Evolutionary conservation across 2,797 vertebrate species (phyloP).

Genomic region (Ambastaia sidthimunki): DNA sequence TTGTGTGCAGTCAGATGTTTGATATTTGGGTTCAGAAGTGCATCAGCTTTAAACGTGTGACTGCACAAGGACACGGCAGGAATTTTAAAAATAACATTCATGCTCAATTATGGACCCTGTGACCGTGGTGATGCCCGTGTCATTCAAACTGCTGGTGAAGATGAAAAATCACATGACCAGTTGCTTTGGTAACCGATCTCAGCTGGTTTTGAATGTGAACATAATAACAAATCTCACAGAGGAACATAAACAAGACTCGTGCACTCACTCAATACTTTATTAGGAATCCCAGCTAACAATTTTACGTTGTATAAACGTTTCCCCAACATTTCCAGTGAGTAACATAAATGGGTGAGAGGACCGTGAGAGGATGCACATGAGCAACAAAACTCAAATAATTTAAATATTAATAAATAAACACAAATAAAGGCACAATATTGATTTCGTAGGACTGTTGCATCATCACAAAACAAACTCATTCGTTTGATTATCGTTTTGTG

Average conservation of each 20-base stretch:
- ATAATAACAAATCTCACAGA: background rate
- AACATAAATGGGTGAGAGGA: no score
- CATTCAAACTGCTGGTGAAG: constrained; percentile 44
- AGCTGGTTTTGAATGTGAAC: constrained; percentile 14
- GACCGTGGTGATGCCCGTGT: constrained; percentile 19
- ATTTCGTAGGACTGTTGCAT: background rate
- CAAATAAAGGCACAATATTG: background rate
- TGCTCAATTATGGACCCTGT: background rate
- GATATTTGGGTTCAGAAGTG: background rate
- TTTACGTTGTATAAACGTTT: no score
- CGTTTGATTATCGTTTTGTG: constrained; percentile 29
- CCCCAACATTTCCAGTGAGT: no score
- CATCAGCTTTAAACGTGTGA: background rate
- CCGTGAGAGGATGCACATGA: background rate
- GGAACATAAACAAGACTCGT: background rate
- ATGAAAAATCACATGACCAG: constrained; percentile 23
- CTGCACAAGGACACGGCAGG: background rate
- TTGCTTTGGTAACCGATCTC: constrained; percentile 60
- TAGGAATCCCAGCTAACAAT: background rate
- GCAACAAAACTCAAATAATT: background rate
- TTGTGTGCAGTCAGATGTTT: background rate
- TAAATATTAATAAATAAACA: background rate
- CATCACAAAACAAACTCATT: background rate
- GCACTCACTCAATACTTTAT: background rate
- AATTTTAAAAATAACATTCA: background rate